Evolutionary conservation across 2,888 invertebrate species (phyloP).

Genomic region (Anthoptus insignis): DNA sequence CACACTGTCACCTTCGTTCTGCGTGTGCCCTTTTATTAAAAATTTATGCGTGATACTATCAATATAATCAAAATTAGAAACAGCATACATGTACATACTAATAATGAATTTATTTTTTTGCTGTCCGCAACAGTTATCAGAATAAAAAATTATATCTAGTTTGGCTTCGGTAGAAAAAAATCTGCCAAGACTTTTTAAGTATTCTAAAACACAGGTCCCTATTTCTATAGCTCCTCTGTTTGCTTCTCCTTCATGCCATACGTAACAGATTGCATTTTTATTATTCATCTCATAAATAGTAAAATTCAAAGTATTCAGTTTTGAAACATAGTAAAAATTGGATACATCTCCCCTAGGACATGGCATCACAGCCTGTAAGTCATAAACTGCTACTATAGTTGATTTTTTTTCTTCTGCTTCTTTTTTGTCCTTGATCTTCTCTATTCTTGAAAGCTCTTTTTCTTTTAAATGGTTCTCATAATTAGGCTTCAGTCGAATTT

Average conservation of each 20-base stretch:
- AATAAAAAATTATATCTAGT: slow-evolving; percentile 19
- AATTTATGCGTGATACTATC: slow-evolving; percentile 50
- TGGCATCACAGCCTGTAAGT: slow-evolving; percentile 28
- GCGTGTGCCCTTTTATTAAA: slow-evolving; percentile 52
- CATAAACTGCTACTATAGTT: slow-evolving; percentile 21
- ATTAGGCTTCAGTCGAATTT: slow-evolving; percentile 8
- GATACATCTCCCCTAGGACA: slow-evolving; percentile 22
- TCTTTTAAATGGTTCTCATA: slow-evolving; percentile 26
- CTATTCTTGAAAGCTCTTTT: slow-evolving; percentile 19
- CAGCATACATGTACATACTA: no score
- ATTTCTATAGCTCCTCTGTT: slow-evolving; percentile 36
- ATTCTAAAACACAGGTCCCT: slow-evolving; percentile 33
- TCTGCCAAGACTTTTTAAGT: slow-evolving; percentile 20
- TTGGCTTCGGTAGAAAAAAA: slow-evolving; percentile 12
- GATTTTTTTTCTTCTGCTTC: slow-evolving; percentile 7
- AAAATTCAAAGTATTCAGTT: slow-evolving; percentile 33
- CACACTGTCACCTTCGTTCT: slow-evolving; percentile 52
- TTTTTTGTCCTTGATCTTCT: slow-evolving; percentile 20
- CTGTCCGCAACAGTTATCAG: slow-evolving; percentile 25
- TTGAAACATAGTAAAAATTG: slow-evolving; percentile 28
- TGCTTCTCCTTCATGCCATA: slow-evolving; percentile 39
- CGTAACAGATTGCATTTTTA: slow-evolving; percentile 25
- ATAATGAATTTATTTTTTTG: slow-evolving; percentile 6
- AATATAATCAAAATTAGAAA: no score
- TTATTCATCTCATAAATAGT: slow-evolving; percentile 11